phyloP scores from a whole-genome alignment of 2,113 vertebrate genomes.

The Lagopus muta region DNA sequence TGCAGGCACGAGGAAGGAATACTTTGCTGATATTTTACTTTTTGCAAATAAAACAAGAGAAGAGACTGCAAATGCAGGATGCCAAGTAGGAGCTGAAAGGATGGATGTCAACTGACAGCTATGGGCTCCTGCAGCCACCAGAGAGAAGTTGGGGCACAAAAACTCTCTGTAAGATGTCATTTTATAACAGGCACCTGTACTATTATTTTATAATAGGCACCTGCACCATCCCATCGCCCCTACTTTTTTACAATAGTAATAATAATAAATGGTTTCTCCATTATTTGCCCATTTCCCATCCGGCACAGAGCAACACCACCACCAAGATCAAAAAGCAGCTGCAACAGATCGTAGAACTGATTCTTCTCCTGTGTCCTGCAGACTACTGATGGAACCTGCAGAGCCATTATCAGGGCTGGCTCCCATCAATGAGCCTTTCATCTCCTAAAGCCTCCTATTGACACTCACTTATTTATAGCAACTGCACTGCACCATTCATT shows the following conservation, averaged over 20 bases:
- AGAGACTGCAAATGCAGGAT: background rate
- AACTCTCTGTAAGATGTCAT: background rate
- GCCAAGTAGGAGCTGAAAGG: background rate
- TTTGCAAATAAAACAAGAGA: constrained; percentile 20
- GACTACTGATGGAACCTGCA: constrained; percentile 67
- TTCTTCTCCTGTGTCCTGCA: constrained; percentile 26
- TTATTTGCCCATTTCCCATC: constrained; percentile 17
- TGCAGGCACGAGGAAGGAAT: rapidly evolving
- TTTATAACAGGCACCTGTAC: constrained; percentile 6
- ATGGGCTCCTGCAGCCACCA: background rate
- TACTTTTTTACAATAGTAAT: background rate
- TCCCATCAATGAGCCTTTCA: constrained; percentile 70
- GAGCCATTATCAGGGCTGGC: constrained; percentile 60
- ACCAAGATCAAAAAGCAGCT: constrained; percentile 30
- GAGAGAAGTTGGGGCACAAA: constrained; percentile 10
- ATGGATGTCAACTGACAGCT: background rate
- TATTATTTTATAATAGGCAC: background rate
- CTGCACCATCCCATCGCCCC: background rate
- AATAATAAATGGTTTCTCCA: constrained; percentile 27
- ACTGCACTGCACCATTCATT: constrained; percentile 65
- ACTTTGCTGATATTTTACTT: background rate
- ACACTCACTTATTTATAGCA: constrained; percentile 72
- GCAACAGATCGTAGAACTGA: constrained; percentile 1
- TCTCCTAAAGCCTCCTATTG: constrained; percentile 62
- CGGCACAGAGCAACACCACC: background rate